Base-by-base conservation (phyloP, 2,888 invertebrate species). In the Idaea aversata region DNA sequence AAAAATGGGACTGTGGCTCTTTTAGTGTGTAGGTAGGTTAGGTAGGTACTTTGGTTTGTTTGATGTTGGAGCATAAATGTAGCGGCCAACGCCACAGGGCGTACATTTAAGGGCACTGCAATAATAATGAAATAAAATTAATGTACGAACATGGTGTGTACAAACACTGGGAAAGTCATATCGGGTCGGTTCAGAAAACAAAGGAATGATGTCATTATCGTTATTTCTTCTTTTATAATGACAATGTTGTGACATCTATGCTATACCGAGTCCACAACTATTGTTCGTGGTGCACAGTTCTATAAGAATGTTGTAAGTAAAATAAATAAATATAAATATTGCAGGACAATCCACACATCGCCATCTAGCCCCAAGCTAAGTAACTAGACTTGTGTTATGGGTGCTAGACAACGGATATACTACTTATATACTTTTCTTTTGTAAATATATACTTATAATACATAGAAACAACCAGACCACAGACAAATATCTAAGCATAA, bases 1-100 rank as follows among this genome's bases (percentile, higher is more conserved):
- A 77, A 82, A 81, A 82, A 81, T 73, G 72, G 70, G 72, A 72
- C 69, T 61, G 60, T 61, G 34, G 13, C 25, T 62, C 64, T 67
- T 64, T 65, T 61, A 69, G 58, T 62, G 64, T 61, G 59, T 15
- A 63, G 67, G 66, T 47, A 13, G 3, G 47, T 7, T 47, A 13
- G 4, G 7, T 47, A 10, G 3, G 47, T 47, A 47, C 47, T 13
- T 5, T 47, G 7, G 7, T 68, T 65, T 71, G 63, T 66, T 70
- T 65, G 65, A 65, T 64, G 67, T 63, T 15, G 35, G 15, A 60
- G 34, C 61, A 68, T 65, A 65, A 67, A 62, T 67, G 67, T 68
- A 59, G 38, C 16, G 61, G 57, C 36, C 13, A 58, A 34, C 60
- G 65, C 65, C 60, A 57, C 59, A 36, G 65, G 65, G 69, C 6